Evolutionary conservation across 2,888 invertebrate species (phyloP).

Genomic region (Agonopterix alstromeriana): DNA sequence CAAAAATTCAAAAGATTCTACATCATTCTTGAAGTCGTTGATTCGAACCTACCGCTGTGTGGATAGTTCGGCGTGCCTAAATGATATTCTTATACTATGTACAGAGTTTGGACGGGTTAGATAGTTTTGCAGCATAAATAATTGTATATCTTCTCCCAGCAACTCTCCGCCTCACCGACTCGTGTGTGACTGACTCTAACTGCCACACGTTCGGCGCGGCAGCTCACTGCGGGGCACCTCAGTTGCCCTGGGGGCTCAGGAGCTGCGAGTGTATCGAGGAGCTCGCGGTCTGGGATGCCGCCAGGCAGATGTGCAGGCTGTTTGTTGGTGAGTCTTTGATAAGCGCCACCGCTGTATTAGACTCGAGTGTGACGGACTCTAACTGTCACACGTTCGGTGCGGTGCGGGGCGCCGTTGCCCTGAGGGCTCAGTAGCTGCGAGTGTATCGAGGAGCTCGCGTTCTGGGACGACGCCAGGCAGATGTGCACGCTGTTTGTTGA

Average conservation of each 20-base stretch:
- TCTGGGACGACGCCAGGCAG: constrained; percentile 39
- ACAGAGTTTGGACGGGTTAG: too few relatives aligned
- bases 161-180: constrained; percentile 38
- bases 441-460: constrained; percentile 38
- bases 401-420: constrained; percentile 32
- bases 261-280: constrained; percentile 46
- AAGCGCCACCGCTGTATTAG: too few relatives aligned
- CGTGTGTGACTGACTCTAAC: constrained; percentile 38
- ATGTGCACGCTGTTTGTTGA: constrained; percentile 56
- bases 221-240: constrained; percentile 33
- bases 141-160: constrained; percentile 25
- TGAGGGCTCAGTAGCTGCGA: constrained; percentile 44
- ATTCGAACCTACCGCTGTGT: too few relatives aligned
- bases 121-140: too few relatives aligned
- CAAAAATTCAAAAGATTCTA: too few relatives aligned
- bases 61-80: too few relatives aligned
- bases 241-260: constrained; percentile 31
- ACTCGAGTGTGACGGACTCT: too few relatives aligned
- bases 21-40: too few relatives aligned
- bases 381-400: constrained; percentile 58
- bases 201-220: constrained; percentile 58
- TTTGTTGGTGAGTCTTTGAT: constrained; percentile 39
- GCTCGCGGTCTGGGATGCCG: constrained; percentile 43
- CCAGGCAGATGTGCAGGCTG: constrained; percentile 42
- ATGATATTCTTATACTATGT: too few relatives aligned